Evolutionary conservation across 1,140 invertebrate species (phyloP), one percentile per base, ranked within the genome.

Genomic region (Scaptodrosophila lebanonensis): DNA sequence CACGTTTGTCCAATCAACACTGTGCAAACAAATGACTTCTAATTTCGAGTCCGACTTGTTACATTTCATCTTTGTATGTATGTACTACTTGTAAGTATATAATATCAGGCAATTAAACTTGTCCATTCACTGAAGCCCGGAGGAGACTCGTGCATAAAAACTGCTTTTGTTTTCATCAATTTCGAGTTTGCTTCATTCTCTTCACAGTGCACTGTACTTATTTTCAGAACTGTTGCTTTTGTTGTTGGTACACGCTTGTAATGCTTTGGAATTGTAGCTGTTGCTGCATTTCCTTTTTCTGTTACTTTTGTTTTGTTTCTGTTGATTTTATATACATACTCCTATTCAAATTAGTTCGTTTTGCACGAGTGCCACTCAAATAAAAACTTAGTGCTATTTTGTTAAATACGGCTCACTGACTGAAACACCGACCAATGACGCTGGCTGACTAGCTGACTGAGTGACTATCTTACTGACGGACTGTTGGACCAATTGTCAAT

Each of bases 291-390:
- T 42, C 36, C 32, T 50, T 16, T 12, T 42, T 22, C 27, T 50
- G 12, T 8, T 49, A 17, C 13, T 49, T 17, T 18, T 25, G 22
- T 8, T 25, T 18, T 48, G 25, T 20, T 59, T 58, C 32, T 71
- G 73, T 76, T 77, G 73, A 79, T 79, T 77, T 73, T 77, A 77
- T 79, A 79, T 73, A n/a, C n/a, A n/a, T n/a, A n/a, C n/a, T n/a
- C n/a, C n/a, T n/a, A 79, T 79, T 79, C 73, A 79, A 79, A 79
- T 79, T 79, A 79, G 75, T 79, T 82, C 73, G 73, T 77, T 82
- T 79, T 79, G 73, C 73, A 79, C 73, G 73, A 79, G 73, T 79
- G 75, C 32, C 69, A 60, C 69, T 82, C 61, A 66, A 79, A 79
- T 66, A 45, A 59, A 60, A 82, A 61, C 76, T 62, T 43, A 56